Evolutionary conservation across 2,113 vertebrate species (phyloP), one percentile per base, ranked within the genome.

Genomic region (Sorex fumeus): DNA sequence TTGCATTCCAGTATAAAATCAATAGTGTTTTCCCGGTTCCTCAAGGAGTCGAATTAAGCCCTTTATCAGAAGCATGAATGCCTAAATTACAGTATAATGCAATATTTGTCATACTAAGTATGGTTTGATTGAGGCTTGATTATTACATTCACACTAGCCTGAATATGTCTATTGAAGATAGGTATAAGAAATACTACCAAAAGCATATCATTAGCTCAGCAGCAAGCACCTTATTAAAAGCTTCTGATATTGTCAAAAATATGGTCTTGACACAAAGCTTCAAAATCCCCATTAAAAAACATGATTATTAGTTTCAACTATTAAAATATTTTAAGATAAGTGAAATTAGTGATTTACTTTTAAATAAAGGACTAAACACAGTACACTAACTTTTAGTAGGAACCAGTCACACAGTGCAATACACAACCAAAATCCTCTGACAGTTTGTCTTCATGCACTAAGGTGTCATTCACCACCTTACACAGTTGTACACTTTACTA

Each of bases 91-190:
- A 96, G 96, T 97, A 97, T 97, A 97, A 96, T 62, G 71, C 94
- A 98, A 96, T 98, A 98, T 98, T 98, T 98, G 97, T 97, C 98
- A 97, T 92, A 97, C 95, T 97, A 98, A 97, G 94, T 97, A 97
- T 90, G 93, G 96, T 97, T 98, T 98, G 98, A 98, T 97, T 98
- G 98, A 98, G 97, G 97, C 97, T 97, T 98, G 97, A 98, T 98
- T 98, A 98, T 98, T 98, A 98, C 97, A 98, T 97, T 98, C 98
- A 98, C 95, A 95, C 96, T 96, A 96, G 95, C 97, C 86, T 97
- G 97, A 98, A 97, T 96, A 96, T 97, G 95, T 97, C 97, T 98
- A 97, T 96, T 98, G 97, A 98, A 98, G 97, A 98, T 94, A 98
- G 95, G 95, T 98, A 93, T 97, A 98, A 98, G 97, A 97, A 98